These are phyloP conservation scores for Macaca fascicularis DNA, from an alignment of 2,113 vertebrate species.

Conservation along the genomic window DNA sequence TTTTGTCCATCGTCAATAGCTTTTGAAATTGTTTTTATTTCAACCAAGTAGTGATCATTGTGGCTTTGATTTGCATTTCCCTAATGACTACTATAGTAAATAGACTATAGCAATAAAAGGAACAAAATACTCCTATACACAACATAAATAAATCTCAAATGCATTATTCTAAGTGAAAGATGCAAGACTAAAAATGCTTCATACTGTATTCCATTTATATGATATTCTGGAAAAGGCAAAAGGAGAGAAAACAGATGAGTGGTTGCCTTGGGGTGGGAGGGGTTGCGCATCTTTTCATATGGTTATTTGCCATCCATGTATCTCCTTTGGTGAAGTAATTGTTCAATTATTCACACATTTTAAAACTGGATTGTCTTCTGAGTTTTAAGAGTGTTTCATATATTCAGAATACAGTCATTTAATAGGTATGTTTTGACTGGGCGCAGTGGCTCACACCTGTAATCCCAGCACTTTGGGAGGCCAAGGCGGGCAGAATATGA, in stretches of 20 bases:
- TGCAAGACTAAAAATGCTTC: no score
- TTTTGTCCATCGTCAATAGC: background rate
- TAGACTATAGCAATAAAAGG: no score
- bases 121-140: no score
- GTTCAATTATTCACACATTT: background rate
- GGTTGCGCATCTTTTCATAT: background rate
- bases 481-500: no score
- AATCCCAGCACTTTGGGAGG: no score
- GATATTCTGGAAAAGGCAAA: no score
- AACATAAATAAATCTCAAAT: no score
- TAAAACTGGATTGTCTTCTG: background rate
- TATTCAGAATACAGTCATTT: background rate
- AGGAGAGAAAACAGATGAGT: no score
- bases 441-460: no score
- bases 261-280: no score
- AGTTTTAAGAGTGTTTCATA: background rate
- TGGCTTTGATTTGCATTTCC: slow-evolving; percentile 4
- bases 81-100: background rate
- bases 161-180: no score
- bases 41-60: background rate
- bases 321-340: background rate
- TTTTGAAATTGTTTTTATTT: slow-evolving; percentile 20
- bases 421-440: background rate
- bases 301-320: background rate
- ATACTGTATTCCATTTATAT: no score